phyloP scores from a whole-genome alignment of 2,797 vertebrate species.

The Hyperoplus immaculatus region DNA sequence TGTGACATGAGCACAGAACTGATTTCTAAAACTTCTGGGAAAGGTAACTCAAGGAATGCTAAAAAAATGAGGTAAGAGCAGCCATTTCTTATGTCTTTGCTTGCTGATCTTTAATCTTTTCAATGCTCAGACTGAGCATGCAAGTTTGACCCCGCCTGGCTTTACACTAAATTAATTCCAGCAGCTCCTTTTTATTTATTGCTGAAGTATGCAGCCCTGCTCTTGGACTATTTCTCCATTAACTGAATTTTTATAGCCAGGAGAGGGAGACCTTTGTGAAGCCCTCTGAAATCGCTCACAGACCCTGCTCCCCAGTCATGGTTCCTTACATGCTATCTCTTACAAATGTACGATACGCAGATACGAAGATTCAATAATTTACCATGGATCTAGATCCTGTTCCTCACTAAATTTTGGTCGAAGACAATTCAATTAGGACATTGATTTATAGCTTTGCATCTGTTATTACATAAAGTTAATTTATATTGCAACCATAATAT shows the following conservation, averaged over 20 bases:
- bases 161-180: constrained; percentile 83
- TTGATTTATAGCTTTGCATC: constrained; percentile 33
- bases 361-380: constrained; percentile 48
- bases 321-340: constrained; percentile 40
- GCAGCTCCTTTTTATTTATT: constrained; percentile 81
- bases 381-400: constrained; percentile 40
- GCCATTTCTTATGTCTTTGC: constrained; percentile 74
- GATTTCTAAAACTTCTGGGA: constrained; percentile 51
- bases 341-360: constrained; percentile 35
- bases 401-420: constrained; percentile 36
- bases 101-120: constrained; percentile 82
- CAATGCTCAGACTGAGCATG: constrained; percentile 77
- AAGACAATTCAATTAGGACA: constrained; percentile 24
- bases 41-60: constrained; percentile 52
- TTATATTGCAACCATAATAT: constrained; percentile 28
- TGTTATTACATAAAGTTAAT: constrained; percentile 31
- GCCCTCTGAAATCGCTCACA: constrained; percentile 79
- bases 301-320: constrained; percentile 56
- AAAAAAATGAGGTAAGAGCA: constrained; percentile 70
- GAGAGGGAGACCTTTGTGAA: constrained; percentile 79
- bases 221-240: constrained; percentile 77
- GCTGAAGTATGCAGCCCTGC: constrained; percentile 73
- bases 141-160: constrained; percentile 78
- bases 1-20: constrained; percentile 61
- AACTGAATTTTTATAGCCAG: constrained; percentile 74